Conservation (phyloP, 2,113 vertebrate genomes). For the Pelecanus crispus region DNA sequence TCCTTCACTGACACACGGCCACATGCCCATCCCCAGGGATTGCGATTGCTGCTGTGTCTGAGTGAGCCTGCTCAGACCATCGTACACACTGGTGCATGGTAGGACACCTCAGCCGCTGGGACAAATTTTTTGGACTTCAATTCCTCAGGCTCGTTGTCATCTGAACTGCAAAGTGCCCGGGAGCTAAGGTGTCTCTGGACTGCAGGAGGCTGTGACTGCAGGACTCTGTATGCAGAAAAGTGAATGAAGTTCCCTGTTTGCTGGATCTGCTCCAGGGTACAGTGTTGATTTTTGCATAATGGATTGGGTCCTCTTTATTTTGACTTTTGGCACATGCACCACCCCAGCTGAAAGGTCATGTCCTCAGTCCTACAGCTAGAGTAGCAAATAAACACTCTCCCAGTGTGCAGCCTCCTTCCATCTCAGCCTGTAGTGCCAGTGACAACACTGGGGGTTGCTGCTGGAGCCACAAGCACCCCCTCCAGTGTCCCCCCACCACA, state of each 20-base stretch:
- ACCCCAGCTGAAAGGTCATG: neutral
- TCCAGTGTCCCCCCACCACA: neutral
- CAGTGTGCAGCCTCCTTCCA: neutral
- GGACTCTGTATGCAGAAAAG: neutral
- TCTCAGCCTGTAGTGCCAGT: neutral
- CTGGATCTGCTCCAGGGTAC: neutral
- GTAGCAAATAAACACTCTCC: neutral
- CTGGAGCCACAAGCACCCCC: neutral
- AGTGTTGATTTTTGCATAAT: neutral
- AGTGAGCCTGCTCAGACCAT: neutral
- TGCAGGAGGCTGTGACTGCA: neutral
- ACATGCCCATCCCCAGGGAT: neutral
- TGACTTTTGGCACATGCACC: neutral
- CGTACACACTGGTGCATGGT: rapidly evolving
- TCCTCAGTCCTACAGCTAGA: neutral
- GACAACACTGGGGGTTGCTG: neutral
- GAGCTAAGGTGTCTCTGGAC: neutral
- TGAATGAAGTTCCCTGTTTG: neutral
- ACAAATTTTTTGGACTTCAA: rapidly evolving
- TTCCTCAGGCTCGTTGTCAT: neutral
- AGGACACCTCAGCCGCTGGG: neutral
- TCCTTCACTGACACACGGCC: constrained; percentile 2
- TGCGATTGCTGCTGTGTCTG: neutral
- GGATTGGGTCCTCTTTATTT: neutral
- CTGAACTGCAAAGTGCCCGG: rapidly evolving